Percentiles rank a stretch among this genome's conserved stretches.
Evolutionary conservation across 2,888 invertebrate species (phyloP).

Genomic region (Protodeltote pygarga): DNA sequence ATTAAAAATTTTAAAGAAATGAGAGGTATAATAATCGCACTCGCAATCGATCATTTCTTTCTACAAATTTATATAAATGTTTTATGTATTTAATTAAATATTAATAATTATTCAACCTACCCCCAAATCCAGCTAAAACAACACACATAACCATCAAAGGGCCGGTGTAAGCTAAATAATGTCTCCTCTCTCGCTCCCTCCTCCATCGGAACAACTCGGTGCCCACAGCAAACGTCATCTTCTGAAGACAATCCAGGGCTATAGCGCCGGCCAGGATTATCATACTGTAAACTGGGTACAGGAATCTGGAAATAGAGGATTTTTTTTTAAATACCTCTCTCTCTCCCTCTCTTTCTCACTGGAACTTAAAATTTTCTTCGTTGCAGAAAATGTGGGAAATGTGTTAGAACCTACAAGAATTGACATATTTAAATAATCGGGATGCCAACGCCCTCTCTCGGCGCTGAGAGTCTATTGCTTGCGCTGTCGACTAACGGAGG

Average conservation of each 20-base stretch:
- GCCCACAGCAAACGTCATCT: conserved; percentile 84
- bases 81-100: neutral
- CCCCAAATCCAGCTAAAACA: conserved; percentile 82
- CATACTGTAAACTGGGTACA: conserved; percentile 98
- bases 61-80: too few relatives aligned
- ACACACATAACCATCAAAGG: conserved; percentile 90
- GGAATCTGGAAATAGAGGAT: conserved; percentile 87
- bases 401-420: too few relatives aligned
- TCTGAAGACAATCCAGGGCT: conserved; percentile 92
- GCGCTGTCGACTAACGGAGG: too few relatives aligned
- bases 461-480: too few relatives aligned
- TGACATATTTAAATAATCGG: too few relatives aligned
- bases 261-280: conserved; percentile 94
- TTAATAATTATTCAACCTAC: conserved; percentile 59
- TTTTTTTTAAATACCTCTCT: neutral
- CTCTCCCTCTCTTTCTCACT: too few relatives aligned
- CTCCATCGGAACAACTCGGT: conserved; percentile 70
- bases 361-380: too few relatives aligned
- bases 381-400: too few relatives aligned
- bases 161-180: conserved; percentile 92
- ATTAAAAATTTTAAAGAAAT: too few relatives aligned
- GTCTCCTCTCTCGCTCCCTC: conserved; percentile 73
- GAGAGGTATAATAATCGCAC: too few relatives aligned
- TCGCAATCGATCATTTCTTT: too few relatives aligned
- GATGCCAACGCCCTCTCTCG: too few relatives aligned